These are phyloP conservation scores for Bombus vancouverensis DNA, from an alignment of 1,140 invertebrate species.

Conservation along the genomic window DNA sequence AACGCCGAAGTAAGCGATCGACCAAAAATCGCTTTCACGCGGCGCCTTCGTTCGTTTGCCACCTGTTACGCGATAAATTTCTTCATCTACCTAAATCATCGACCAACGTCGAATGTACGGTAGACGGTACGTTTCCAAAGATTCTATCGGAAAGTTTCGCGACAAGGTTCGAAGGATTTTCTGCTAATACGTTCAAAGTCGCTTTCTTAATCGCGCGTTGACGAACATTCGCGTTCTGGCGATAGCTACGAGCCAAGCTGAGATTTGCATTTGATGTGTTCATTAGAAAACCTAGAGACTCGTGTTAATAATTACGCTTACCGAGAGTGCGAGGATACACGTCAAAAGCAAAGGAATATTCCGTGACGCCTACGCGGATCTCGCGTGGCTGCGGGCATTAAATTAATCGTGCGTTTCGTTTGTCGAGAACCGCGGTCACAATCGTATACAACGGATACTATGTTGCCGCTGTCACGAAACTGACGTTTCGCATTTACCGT, in stretches of 20 bases:
- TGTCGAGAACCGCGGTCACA: conserved; percentile 31
- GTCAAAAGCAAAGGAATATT: conserved; percentile 18
- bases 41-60: not conserved
- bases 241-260: not conserved
- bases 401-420: conserved; percentile 42
- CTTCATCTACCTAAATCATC: not conserved
- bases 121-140: not conserved
- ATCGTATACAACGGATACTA: conserved; percentile 36
- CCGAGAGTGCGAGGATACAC: not conserved
- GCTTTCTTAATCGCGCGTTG: not conserved
- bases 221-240: not conserved
- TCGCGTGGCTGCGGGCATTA: conserved; percentile 26
- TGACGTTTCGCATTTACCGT: conserved; percentile 36
- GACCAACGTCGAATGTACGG: not conserved
- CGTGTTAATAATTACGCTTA: conserved; percentile 15
- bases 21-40: not conserved
- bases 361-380: conserved; percentile 21
- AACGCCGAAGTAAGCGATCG: conserved; percentile 21
- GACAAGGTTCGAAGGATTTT: not conserved
- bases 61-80: conserved; percentile 26
- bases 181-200: not conserved
- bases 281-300: not conserved
- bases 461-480: conserved; percentile 30
- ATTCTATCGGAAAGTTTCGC: not conserved
- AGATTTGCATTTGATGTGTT: conserved; percentile 14